phyloP scores from a whole-genome alignment of 2,113 vertebrate species.

The Tragelaphus imberbis region DNA sequence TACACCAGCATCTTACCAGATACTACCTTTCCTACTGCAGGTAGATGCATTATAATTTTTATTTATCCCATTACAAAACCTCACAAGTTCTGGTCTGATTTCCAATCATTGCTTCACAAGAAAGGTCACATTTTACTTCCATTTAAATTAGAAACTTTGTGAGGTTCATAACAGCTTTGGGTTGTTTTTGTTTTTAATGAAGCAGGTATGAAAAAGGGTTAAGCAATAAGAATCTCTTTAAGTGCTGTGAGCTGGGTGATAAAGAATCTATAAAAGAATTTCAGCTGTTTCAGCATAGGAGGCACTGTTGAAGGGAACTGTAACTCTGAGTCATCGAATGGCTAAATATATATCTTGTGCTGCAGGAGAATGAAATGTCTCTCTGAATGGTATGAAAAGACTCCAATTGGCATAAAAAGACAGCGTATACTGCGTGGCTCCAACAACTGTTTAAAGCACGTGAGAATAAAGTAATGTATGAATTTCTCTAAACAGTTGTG shows the following conservation, averaged over 20 bases:
- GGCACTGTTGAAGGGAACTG: not conserved
- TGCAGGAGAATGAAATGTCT: constrained; percentile 6
- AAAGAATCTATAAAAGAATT: constrained; percentile 41
- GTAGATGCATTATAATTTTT: not conserved
- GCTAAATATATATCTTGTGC: constrained; percentile 59
- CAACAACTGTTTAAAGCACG: not conserved
- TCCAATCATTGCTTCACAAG: not conserved
- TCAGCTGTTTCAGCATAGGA: not conserved
- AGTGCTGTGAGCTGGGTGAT: not conserved
- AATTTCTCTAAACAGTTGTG: not conserved
- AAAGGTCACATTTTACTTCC: constrained; percentile 17
- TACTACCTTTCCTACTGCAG: not conserved
- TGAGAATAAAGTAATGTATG: not conserved
- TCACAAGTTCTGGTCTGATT: not conserved
- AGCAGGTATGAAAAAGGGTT: constrained; percentile 6
- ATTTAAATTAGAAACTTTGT: not conserved
- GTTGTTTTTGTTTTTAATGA: constrained; percentile 16
- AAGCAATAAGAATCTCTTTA: constrained; percentile 28
- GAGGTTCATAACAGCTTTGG: not conserved
- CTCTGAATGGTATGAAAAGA: constrained; percentile 42
- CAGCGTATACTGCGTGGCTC: not conserved
- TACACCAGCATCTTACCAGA: not conserved
- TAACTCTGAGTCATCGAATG: constrained; percentile 40
- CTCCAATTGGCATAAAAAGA: not conserved
- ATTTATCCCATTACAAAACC: not conserved